Base-by-base conservation (phyloP, 2,888 invertebrate genomes). In the Apotomis turbidana region DNA sequence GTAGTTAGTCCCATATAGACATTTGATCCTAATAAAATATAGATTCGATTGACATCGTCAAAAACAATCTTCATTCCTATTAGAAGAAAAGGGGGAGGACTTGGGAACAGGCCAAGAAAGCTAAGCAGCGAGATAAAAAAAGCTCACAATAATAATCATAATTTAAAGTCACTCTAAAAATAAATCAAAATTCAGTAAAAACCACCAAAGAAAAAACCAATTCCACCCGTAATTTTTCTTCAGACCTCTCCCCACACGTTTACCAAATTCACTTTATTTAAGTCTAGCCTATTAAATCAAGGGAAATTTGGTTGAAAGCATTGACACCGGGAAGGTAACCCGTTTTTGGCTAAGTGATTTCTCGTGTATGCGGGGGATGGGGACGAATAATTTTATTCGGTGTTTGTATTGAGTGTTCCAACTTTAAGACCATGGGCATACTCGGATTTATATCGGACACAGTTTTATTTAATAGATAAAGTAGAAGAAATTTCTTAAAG, bases 291-390 rank as follows among this genome's bases (percentile, higher is more conserved):
- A 54, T 68, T 60, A 68, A 61, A 61, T 61, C 55, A 69, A 69
- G 54, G 68, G 46, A 68, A 60, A 68, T 61, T 46, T 60, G 46
- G 68, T 41, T 49, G 61, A 55, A 60, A 60, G 38, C 58, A 49
- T 60, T 59, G 68, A 60, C 59, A 68, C 59, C 46, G 52, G 68
- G 6, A 54, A 61, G 51, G 46, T 60, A 68, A 67, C 66, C 57
- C 66, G 27, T 69, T 61, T 61, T 55, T 10, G 61, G 68, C 36
- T 61, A 69, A 69, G 68, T 69, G 68, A 55, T 55, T 69, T 55
- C 55, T 13, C 44, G 61, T 69, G 68, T 69, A 61, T 38, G n/a
- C 15, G 59, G 41, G 8, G 52, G n/a, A 10, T 27, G 51, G 58
- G 51, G 6, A 10, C n/a, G 61, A 54, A 61, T 69, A 61, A 46